These are phyloP conservation scores for Gasteruption jaculator DNA, from an alignment of 2,888 invertebrate genomes.

Conservation along the genomic window DNA sequence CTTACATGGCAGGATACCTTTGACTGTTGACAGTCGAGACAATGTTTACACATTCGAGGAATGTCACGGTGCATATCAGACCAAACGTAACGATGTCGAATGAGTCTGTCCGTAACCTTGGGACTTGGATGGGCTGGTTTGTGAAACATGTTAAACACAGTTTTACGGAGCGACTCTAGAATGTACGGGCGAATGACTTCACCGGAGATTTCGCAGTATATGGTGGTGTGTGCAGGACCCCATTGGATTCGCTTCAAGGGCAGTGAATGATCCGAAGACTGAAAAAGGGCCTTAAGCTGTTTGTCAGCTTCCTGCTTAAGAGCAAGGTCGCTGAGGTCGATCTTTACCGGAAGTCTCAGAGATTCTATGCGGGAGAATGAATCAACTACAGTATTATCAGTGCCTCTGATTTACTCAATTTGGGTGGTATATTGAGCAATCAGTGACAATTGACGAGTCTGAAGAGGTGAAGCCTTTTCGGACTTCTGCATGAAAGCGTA, in stretches of 20 bases:
- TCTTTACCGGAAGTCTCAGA: slow-evolving; percentile 1
- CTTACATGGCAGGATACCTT: no score
- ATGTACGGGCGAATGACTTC: slow-evolving; percentile 7
- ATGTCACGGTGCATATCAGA: slow-evolving; percentile 2
- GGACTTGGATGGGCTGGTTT: not conserved
- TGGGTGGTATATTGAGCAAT: slow-evolving; percentile 3
- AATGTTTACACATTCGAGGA: no score
- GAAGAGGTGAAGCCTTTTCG: no score
- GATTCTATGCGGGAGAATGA: not conserved
- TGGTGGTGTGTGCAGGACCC: not conserved
- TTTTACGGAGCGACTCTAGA: not conserved
- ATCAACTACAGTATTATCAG: no score
- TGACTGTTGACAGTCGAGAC: no score
- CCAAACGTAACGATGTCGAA: not conserved
- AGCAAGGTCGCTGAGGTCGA: not conserved
- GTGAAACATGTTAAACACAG: not conserved
- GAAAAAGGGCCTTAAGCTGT: no score
- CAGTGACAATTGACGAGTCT: no score
- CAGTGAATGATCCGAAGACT: no score
- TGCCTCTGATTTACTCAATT: not conserved
- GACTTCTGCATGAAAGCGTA: no score
- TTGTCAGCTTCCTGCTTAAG: no score
- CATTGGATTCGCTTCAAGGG: no score
- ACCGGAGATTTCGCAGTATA: slow-evolving; percentile 4
- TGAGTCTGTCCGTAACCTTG: not conserved